A percentile compares a stretch with the other conserved stretches of the same genome.
These are phyloP conservation scores for Leptinotarsa haldemani DNA, from an alignment of 2,888 invertebrate genomes.

Conservation along the genomic window DNA sequence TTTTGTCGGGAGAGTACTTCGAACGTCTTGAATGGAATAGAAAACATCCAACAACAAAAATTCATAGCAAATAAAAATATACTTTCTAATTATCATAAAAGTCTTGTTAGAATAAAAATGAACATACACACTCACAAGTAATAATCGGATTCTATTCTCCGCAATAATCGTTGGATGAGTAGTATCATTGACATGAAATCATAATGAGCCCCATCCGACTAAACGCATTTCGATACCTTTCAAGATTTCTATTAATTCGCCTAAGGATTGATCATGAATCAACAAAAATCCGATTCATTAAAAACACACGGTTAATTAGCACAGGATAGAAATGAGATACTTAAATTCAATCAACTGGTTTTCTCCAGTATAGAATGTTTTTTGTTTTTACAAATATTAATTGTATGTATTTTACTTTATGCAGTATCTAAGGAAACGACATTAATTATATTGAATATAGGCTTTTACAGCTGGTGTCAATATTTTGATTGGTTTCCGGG, in stretches of 20 bases:
- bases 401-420: too few species aligned
- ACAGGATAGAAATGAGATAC: not conserved
- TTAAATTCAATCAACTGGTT: not conserved
- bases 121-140: not conserved
- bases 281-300: not conserved
- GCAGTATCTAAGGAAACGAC: too few species aligned
- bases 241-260: not conserved
- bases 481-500: too few species aligned
- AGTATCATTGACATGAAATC: not conserved
- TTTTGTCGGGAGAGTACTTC: too few species aligned
- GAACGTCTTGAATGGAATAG: too few species aligned
- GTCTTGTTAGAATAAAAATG: too few species aligned
- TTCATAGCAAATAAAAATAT: too few species aligned
- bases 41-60: too few species aligned
- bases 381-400: too few species aligned
- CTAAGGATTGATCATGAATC: not conserved
- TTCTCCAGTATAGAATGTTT: not conserved
- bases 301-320: not conserved
- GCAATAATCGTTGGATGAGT: not conserved
- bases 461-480: too few species aligned
- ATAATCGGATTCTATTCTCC: not conserved
- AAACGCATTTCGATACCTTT: not conserved
- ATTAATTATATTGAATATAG: too few species aligned
- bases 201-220: not conserved
- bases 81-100: too few species aligned